Conservation (phyloP, 2,888 invertebrate genomes). For the Hypomecis punctinalis region DNA sequence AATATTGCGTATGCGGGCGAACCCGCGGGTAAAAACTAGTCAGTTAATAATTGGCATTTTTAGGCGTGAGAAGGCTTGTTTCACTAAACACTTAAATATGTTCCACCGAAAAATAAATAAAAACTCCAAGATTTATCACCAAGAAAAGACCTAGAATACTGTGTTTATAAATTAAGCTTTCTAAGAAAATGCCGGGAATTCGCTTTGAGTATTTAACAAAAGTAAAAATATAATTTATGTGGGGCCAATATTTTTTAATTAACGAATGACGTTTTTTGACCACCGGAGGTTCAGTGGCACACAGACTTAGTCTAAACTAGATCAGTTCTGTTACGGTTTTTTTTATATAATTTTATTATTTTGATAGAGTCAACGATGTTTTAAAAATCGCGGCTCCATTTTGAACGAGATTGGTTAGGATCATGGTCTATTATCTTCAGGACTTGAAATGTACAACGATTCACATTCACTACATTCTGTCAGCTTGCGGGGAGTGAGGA, state of each 20-base stretch:
- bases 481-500: no score
- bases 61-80: neutral
- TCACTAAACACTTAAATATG: slow-evolving; percentile 1
- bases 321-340: no score
- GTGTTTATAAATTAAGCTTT: slow-evolving; percentile 47
- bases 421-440: no score
- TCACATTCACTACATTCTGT: no score
- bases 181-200: slow-evolving; percentile 46
- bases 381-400: no score
- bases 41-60: no score
- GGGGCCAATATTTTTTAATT: slow-evolving; percentile 42
- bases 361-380: no score
- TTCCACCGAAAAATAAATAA: slow-evolving; percentile 32
- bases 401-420: no score
- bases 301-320: neutral
- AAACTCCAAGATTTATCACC: slow-evolving; percentile 53
- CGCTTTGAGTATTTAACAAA: slow-evolving; percentile 34
- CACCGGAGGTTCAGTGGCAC: slow-evolving; percentile 34
- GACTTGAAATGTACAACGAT: no score
- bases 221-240: slow-evolving; percentile 37
- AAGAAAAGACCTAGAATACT: slow-evolving; percentile 49
- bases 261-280: slow-evolving; percentile 33
- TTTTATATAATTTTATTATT: no score
- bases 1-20: no score
- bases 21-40: no score